Percentiles rank a stretch among this genome's conserved stretches.
These are phyloP conservation scores for Phaethon lepturus DNA, from an alignment of 2,113 vertebrate genomes.

Conservation along the genomic window DNA sequence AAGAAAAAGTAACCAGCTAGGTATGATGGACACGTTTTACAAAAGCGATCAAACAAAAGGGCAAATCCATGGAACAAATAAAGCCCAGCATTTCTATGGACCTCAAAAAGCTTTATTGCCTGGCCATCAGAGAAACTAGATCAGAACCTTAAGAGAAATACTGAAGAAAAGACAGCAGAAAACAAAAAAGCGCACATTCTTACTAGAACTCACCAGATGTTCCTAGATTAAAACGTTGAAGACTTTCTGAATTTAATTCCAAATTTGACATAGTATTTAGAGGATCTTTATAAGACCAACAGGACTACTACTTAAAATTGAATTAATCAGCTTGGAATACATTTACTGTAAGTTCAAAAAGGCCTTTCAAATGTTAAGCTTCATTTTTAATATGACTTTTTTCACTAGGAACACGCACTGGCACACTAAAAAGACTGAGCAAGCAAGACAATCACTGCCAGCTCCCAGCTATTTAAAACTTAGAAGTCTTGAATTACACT, in stretches of 20 bases:
- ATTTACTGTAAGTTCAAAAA: not conserved
- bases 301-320: not conserved
- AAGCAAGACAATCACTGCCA: not conserved
- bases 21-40: not conserved
- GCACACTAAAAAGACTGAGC: not conserved
- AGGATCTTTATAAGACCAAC: not conserved
- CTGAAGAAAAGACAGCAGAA: not conserved
- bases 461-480: not conserved
- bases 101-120: not conserved
- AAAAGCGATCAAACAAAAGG: not conserved
- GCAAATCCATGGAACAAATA: not conserved
- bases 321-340: not conserved
- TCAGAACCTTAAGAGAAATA: not conserved
- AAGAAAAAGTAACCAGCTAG: not conserved
- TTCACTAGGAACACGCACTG: not conserved
- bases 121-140: not conserved
- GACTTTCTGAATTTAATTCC: not conserved
- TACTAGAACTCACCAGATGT: not conserved
- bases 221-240: not conserved
- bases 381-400: not conserved
- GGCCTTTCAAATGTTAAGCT: not conserved
- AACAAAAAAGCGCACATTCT: not conserved
- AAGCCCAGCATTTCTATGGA: not conserved
- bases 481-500: not conserved
- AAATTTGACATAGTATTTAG: not conserved